Evolutionary conservation across 2,797 vertebrate species (phyloP).

Genomic region (Babyrousa celebensis): DNA sequence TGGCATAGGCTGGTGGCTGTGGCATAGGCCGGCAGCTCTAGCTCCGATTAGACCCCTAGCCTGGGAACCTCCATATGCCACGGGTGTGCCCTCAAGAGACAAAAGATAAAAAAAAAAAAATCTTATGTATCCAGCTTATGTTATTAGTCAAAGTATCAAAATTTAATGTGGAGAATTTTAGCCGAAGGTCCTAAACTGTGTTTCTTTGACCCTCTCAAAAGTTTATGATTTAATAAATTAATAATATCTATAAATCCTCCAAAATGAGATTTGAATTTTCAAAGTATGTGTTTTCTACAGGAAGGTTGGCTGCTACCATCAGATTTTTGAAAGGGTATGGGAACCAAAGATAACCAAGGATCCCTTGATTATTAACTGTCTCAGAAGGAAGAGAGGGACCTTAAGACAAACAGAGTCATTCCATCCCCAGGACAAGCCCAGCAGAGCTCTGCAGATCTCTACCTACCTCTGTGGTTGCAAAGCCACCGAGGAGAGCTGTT

Average conservation of each 20-base stretch:
- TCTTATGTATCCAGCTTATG: not conserved
- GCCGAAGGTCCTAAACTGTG: not conserved
- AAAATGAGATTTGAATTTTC: not conserved
- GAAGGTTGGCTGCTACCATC: not conserved
- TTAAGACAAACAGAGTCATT: not conserved
- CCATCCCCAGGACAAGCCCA: rapidly evolving
- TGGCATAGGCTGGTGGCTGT: too few relatives aligned
- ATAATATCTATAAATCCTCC: not conserved
- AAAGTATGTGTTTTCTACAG: not conserved
- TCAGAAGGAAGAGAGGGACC: not conserved
- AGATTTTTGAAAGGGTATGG: not conserved
- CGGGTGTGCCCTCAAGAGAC: too few relatives aligned
- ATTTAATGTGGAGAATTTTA: not conserved
- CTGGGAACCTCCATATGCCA: too few relatives aligned
- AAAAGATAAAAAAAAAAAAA: not conserved
- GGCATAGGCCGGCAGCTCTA: too few relatives aligned
- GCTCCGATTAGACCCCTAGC: too few relatives aligned
- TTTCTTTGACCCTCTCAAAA: not conserved
- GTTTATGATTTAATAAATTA: not conserved
- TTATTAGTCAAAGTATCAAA: not conserved
- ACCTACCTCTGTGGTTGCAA: rapidly evolving
- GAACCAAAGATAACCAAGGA: not conserved
- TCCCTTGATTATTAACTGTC: rapidly evolving
- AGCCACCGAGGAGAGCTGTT: not conserved
- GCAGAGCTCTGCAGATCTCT: not conserved